Percentiles rank a stretch among this genome's conserved stretches.
phyloP scores from a whole-genome alignment of 2,888 invertebrate genomes.

The Drosophila kuntzei region DNA sequence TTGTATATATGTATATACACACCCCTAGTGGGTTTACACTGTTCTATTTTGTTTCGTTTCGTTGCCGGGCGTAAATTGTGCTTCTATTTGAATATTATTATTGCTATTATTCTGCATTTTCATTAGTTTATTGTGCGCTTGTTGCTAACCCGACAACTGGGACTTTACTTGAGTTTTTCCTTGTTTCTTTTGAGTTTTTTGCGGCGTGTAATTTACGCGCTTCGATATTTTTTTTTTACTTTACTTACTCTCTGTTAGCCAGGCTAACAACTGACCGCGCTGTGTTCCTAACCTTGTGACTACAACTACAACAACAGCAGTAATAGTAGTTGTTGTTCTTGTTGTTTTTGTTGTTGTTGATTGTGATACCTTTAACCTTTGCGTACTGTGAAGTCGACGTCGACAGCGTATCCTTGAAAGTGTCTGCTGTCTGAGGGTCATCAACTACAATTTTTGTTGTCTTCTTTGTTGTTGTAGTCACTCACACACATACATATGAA shows the following conservation, averaged over 20 bases:
- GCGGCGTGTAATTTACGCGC: slow-evolving; percentile 52
- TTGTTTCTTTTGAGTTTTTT: slow-evolving; percentile 35
- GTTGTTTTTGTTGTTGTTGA: slow-evolving; percentile 27
- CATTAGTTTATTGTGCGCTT: slow-evolving; percentile 52
- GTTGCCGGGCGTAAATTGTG: slow-evolving; percentile 23
- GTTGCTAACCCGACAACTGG: slow-evolving; percentile 53
- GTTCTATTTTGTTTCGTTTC: slow-evolving; percentile 22
- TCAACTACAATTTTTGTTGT: slow-evolving; percentile 64
- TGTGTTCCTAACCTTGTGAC: slow-evolving; percentile 69
- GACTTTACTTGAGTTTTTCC: slow-evolving; percentile 11
- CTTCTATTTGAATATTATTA: slow-evolving; percentile 59
- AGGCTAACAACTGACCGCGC: slow-evolving; percentile 50
- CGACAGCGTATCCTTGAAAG: slow-evolving; percentile 71
- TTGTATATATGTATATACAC: background rate
- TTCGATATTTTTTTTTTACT: slow-evolving; percentile 42
- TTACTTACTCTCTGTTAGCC: slow-evolving; percentile 34
- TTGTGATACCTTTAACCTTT: slow-evolving; percentile 80
- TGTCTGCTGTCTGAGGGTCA: slow-evolving; percentile 80
- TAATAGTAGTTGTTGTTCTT: slow-evolving; percentile 38
- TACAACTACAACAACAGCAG: slow-evolving; percentile 2
- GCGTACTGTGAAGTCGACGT: slow-evolving; percentile 36
- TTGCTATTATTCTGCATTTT: slow-evolving; percentile 58
- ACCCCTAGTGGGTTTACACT: slow-evolving; percentile 11
- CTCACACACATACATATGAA: slow-evolving; percentile 9
- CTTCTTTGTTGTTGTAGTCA: slow-evolving; percentile 14